Evolutionary conservation across 2,113 vertebrate species (phyloP), one percentile per base, ranked within the genome.

Genomic region (Silurus glanis): DNA sequence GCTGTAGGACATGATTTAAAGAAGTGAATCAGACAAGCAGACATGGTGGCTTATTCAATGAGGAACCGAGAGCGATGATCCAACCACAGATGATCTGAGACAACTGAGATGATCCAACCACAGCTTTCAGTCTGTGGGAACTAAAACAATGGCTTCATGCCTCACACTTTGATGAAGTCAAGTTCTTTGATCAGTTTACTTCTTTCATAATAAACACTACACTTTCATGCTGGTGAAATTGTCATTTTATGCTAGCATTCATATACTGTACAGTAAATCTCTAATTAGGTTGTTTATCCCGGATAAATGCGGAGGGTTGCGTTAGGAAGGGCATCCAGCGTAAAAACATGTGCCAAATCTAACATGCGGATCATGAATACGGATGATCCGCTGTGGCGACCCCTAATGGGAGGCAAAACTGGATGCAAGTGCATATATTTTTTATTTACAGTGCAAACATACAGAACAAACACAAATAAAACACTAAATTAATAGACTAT

Each of bases 31-130:
- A 51, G 85, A 47, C 55, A 61, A 61, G 51, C 7, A 71, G 66
- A 7, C 66, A 71, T 67, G 23, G 75, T 61, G 56, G 53, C 56
- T 79, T 67, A 67, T 58, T 85, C 61, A 85, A 17, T 58, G 75
- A 78, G 47, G 21, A 78, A 76, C 56, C 37, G 47, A 78, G 53
- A 28, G 13, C 19, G 76, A 53, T 21, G 76, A 66, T 51, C 59
- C 45, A n/a, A 51, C 59, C 59, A 23, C 58, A 64, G 37, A 84
- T 17, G 12, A 64, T 64, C 45, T 37, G 2, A 37, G 37, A 37
- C 37, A 37, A 37, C 37, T 37, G 37, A 37, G 37, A 84, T 17
- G 12, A 64, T 64, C 45, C n/a, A 13, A 64, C 69, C 37, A 9
- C 82, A 75, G 76, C 56, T 66, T 66, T 66, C 25, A 37, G 37